Percentiles rank a stretch among this genome's conserved stretches.
These are phyloP conservation scores for Mythimna ferrago DNA, from an alignment of 2,888 invertebrate genomes.

Conservation along the genomic window DNA sequence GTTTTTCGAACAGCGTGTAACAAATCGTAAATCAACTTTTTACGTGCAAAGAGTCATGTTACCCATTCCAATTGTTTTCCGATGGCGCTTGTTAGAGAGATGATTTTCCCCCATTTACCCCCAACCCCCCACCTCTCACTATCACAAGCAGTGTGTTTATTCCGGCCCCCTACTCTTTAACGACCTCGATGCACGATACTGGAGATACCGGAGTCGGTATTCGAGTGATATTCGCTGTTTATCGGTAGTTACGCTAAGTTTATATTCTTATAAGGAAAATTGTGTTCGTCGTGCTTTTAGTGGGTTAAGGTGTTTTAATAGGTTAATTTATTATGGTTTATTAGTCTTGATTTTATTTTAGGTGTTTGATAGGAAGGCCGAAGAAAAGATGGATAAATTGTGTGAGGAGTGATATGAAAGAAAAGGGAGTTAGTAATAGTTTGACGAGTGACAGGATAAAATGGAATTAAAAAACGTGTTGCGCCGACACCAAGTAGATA, in stretches of 20 bases:
- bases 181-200: constrained; percentile 59
- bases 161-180: constrained; percentile 53
- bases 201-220: constrained; percentile 40
- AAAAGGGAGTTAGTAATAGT: too few relatives aligned
- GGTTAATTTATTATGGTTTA: not conserved
- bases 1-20: not conserved
- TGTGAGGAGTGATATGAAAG: too few relatives aligned
- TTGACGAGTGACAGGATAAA: too few relatives aligned
- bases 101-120: constrained; percentile 54
- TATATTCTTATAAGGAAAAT: constrained; percentile 44
- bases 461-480: too few relatives aligned
- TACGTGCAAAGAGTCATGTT: constrained; percentile 52
- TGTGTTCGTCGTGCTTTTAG: constrained; percentile 20
- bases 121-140: constrained; percentile 44
- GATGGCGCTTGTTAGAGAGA: constrained; percentile 70
- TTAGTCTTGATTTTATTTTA: constrained; percentile 15
- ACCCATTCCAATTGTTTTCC: constrained; percentile 68
- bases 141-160: constrained; percentile 60
- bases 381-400: too few relatives aligned
- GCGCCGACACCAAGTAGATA: too few relatives aligned
- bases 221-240: constrained; percentile 58
- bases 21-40: constrained; percentile 37
- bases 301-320: constrained; percentile 8
- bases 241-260: constrained; percentile 48
- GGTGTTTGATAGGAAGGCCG: too few relatives aligned